A percentile compares a stretch with the other conserved stretches of the same genome.
phyloP scores from a whole-genome alignment of 2,113 vertebrate genomes.

The Chitala chitala region DNA sequence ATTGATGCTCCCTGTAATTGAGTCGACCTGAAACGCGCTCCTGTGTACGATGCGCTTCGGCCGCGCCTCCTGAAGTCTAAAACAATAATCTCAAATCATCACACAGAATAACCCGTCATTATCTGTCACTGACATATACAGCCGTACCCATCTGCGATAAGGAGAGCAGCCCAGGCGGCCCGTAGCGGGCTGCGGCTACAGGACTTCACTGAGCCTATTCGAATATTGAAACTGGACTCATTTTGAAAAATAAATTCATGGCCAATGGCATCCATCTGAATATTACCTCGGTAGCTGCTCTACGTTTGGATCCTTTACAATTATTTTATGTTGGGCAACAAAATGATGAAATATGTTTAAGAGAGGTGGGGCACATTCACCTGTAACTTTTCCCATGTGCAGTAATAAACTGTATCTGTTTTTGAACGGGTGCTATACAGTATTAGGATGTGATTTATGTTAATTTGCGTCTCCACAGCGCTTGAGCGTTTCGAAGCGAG shows the following conservation, averaged over 20 bases:
- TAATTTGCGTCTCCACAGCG: too few species aligned
- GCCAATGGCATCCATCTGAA: not conserved
- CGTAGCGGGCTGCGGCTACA: not conserved
- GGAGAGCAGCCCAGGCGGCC: not conserved
- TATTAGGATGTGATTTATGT: too few species aligned
- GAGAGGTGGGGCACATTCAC: too few species aligned
- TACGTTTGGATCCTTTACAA: too few species aligned
- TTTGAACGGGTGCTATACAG: too few species aligned
- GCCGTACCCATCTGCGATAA: not conserved
- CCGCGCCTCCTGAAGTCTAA: not conserved
- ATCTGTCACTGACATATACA: not conserved
- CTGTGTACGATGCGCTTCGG: not conserved
- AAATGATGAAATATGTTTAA: too few species aligned
- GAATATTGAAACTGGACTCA: not conserved
- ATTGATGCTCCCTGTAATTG: not conserved
- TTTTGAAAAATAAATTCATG: not conserved
- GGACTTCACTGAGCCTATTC: not conserved
- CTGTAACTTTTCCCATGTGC: too few species aligned
- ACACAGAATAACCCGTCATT: not conserved
- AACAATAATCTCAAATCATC: conserved; percentile 17
- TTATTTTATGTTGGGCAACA: too few species aligned
- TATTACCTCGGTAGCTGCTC: too few species aligned
- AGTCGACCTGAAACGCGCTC: not conserved
- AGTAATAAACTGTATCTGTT: too few species aligned
- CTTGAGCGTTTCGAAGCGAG: too few species aligned